Conservation (phyloP, 2,888 invertebrate genomes). For the Tiphia femorata region DNA sequence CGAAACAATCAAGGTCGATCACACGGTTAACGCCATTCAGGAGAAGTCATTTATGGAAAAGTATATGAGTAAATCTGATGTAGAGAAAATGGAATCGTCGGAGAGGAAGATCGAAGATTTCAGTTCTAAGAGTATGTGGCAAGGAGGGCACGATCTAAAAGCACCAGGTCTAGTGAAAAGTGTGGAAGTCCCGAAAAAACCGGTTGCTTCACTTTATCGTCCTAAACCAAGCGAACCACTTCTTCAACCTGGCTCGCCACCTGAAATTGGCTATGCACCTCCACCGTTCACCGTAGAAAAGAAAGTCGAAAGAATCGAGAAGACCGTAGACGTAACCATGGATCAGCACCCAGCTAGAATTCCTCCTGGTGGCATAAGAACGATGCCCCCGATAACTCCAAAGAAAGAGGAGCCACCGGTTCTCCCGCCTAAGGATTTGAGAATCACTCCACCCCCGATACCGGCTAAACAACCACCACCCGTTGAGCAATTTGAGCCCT, state of each 20-base stretch:
- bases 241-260: constrained; percentile 78
- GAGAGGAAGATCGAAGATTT: constrained; percentile 67
- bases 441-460: constrained; percentile 66
- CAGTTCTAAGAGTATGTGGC: constrained; percentile 70
- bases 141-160: constrained; percentile 68
- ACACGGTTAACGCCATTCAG: constrained; percentile 60
- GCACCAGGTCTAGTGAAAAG: constrained; percentile 71
- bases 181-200: constrained; percentile 39
- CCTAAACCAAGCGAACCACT: constrained; percentile 6
- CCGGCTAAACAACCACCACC: constrained; percentile 52
- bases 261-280: constrained; percentile 77
- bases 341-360: constrained; percentile 71
- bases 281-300: constrained; percentile 71
- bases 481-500: constrained; percentile 64
- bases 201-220: constrained; percentile 4
- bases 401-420: constrained; percentile 64
- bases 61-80: constrained; percentile 55
- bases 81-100: constrained; percentile 52
- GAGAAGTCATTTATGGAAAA: constrained; percentile 66
- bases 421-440: constrained; percentile 65
- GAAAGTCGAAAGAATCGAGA: constrained; percentile 71
- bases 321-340: constrained; percentile 71
- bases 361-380: constrained; percentile 72
- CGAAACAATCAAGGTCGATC: constrained; percentile 66
- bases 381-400: constrained; percentile 67